Conservation (phyloP, 2,888 invertebrate genomes). For the Bellardia bayeri region DNA sequence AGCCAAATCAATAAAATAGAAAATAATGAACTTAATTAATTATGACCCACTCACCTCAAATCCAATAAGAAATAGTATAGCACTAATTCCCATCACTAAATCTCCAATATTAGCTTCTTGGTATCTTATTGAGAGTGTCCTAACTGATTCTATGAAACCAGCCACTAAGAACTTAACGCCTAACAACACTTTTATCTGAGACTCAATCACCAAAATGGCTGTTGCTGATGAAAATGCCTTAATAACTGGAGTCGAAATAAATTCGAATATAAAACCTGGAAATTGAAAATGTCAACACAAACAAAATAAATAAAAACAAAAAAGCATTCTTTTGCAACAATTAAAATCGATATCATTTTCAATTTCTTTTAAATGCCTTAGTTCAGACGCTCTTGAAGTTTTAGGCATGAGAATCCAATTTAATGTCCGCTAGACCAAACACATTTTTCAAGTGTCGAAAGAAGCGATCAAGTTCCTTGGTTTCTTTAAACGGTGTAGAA, state of each 20-base stretch:
- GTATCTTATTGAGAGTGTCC: conserved; percentile 85
- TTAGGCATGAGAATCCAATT: no score
- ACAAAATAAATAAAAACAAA: background rate
- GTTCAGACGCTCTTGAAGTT: no score
- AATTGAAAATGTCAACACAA: background rate
- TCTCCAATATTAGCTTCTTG: conserved; percentile 87
- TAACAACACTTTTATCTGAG: conserved; percentile 91
- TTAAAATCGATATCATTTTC: no score
- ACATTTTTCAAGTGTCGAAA: no score
- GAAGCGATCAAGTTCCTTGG: no score
- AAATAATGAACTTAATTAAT: background rate
- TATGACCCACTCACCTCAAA: conserved; percentile 86
- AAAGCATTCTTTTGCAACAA: no score
- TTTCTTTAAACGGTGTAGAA: no score
- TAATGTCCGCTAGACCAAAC: no score
- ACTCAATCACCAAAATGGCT: conserved; percentile 90
- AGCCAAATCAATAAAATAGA: conserved; percentile 2
- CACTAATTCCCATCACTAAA: conserved; percentile 87
- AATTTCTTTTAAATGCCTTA: no score
- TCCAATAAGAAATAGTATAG: conserved; percentile 88
- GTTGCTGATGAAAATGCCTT: conserved; percentile 95
- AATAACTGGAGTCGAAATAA: conserved; percentile 93
- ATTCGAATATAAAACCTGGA: conserved; percentile 92
- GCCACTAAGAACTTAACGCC: conserved; percentile 90
- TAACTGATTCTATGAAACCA: conserved; percentile 87